Percentiles rank a stretch among this genome's conserved stretches.
phyloP scores from a whole-genome alignment of 2,113 vertebrate genomes.

The Zingel zingel region DNA sequence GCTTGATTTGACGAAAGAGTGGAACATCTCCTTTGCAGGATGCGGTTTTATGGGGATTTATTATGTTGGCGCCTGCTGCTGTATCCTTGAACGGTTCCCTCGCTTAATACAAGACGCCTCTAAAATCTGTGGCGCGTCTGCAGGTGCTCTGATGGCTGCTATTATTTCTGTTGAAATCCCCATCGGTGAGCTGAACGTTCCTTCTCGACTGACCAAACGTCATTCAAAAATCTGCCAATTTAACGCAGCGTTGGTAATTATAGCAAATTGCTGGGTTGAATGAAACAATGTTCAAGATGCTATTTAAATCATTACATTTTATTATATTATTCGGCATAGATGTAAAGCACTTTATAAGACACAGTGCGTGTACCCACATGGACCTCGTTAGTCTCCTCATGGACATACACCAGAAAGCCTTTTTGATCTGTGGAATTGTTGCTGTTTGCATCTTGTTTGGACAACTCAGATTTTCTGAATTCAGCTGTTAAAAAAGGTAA shows the following conservation, averaged over 20 bases:
- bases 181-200: slow-evolving; percentile 80
- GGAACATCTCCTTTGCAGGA: slow-evolving; percentile 90
- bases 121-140: slow-evolving; percentile 85
- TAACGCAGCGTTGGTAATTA: fast-evolving
- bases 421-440: not conserved
- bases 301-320: not conserved
- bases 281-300: not conserved
- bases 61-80: slow-evolving; percentile 85
- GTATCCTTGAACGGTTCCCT: slow-evolving; percentile 86
- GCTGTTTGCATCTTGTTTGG: not conserved
- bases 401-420: not conserved
- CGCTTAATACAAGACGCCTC: slow-evolving; percentile 81
- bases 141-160: slow-evolving; percentile 85
- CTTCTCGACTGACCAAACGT: not conserved
- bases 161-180: slow-evolving; percentile 76
- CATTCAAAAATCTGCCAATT: not conserved
- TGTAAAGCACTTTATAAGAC: not conserved
- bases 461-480: not conserved
- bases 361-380: not conserved
- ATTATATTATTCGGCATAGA: not conserved
- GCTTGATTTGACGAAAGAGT: slow-evolving; percentile 81
- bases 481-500: not conserved
- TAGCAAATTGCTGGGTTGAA: fast-evolving
- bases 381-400: not conserved
- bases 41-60: slow-evolving; percentile 92